Percentiles rank a stretch among this genome's conserved stretches.
phyloP scores from a whole-genome alignment of 2,888 invertebrate genomes.

The Agrotis exclamationis region DNA sequence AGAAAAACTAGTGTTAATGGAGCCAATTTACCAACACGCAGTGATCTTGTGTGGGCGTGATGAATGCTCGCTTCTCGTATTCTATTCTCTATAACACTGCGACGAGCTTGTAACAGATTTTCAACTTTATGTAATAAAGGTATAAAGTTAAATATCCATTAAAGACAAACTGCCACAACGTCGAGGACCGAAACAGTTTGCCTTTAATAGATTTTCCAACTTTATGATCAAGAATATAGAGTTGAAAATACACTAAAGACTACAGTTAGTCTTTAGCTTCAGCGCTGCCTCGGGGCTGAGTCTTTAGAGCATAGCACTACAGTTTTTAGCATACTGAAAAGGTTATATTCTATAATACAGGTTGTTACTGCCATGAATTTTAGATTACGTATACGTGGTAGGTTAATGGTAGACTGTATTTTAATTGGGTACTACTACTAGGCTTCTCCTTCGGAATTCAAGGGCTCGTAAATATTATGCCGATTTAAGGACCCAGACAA shows the following conservation, averaged over 20 bases:
- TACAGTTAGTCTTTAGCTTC: no score
- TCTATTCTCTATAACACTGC: no score
- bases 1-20: conserved; percentile 33
- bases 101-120: no score
- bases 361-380: background rate
- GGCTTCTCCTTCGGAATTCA: background rate
- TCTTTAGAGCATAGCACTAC: no score
- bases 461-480: background rate
- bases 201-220: no score
- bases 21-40: conserved; percentile 36
- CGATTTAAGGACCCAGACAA: background rate
- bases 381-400: background rate
- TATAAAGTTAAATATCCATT: no score
- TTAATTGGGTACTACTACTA: background rate
- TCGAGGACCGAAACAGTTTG: no score
- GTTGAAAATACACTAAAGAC: no score
- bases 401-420: background rate
- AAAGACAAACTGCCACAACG: no score
- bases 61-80: conserved; percentile 11
- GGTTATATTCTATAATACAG: conserved; percentile 9
- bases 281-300: no score
- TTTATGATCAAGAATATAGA: no score
- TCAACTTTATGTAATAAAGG: no score
- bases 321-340: conserved; percentile 21
- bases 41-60: conserved; percentile 21